Base-by-base conservation (phyloP, 2,113 vertebrate genomes). In the Bettongia penicillata region DNA sequence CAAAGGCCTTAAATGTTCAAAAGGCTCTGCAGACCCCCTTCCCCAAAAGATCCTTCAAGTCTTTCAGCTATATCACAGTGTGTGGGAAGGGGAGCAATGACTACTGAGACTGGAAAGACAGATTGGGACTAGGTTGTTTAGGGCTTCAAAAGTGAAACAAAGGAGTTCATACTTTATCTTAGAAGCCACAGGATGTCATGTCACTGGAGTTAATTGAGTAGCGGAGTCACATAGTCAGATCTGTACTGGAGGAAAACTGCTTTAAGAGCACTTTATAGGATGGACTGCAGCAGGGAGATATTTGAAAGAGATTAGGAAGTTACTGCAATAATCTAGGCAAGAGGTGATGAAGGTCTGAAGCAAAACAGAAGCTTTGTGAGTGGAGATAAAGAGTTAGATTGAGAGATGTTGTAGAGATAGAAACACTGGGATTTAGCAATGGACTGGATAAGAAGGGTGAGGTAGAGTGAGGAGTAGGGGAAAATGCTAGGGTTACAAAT, bases 291-390 rank as follows among this genome's bases (percentile, higher is more conserved):
- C 37, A 77, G 37, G 14, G 37, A 77, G 37, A n/a, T 7, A 77
- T n/a, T n/a, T 77, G 14, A 77, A n/a, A n/a, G 37, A n/a, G 26
- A 77, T 77, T 77, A 61, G 57, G 55, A 57, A 9, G 16, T n/a
- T 77, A 77, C 19, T 77, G 4, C 3, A 77, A 77, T n/a, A 77
- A 77, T 77, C 61, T 77, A n/a, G 50, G 31, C 3, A 12, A 91
- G 7, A 16, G 11, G 8, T 37, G 25, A 14, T 1, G 37, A n/a
- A 77, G 12, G 50, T 31, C 0, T 19, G 1, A 57, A 4, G 0
- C 5, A 3, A 0, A 8, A 51, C 24, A 10, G 48, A 24, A 90
- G 90, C 1, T 26, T 43, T 19, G 14, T 24, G 5, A 31, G 53
- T n/a, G 0, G 22, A 16, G 4, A 25, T 51, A 51, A 84, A 53